Conservation (phyloP, 2,888 invertebrate species). For the Dynastes grantii region DNA sequence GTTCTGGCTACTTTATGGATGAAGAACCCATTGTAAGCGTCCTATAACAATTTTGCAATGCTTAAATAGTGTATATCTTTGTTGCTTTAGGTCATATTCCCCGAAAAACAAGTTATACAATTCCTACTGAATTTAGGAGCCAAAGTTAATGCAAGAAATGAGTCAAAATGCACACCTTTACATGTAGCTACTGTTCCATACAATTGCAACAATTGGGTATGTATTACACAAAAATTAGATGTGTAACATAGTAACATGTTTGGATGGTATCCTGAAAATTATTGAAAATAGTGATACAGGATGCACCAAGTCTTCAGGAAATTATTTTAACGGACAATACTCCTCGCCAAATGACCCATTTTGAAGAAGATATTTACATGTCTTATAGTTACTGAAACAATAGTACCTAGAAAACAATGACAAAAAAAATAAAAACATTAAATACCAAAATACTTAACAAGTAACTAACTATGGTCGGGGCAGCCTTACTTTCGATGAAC, state of each 20-base stretch:
- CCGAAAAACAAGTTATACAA: constrained; percentile 79
- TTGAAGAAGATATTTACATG: no score
- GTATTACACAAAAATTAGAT: constrained; percentile 55
- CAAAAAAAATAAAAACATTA: no score
- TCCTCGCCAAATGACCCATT: no score
- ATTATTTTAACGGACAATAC: no score
- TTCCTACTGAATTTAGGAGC: constrained; percentile 86
- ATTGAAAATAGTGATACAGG: no score
- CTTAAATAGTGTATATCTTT: constrained; percentile 2
- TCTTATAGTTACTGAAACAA: no score
- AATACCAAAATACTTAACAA: no score
- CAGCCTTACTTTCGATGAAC: no score
- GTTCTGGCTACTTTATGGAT: constrained; percentile 83
- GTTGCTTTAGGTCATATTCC: constrained; percentile 80
- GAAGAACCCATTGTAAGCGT: constrained; percentile 73
- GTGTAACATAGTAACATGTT: background rate
- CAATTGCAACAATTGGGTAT: constrained; percentile 81
- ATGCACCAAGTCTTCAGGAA: no score
- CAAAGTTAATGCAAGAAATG: constrained; percentile 83
- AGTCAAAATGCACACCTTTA: constrained; percentile 84
- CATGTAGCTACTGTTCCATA: constrained; percentile 86
- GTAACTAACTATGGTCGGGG: no score
- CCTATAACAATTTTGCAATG: background rate
- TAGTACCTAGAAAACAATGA: no score
- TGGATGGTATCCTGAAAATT: no score